Percentiles rank a stretch among this genome's conserved stretches.
phyloP scores from a whole-genome alignment of 2,797 vertebrate species.

The Sebastes itinus region DNA sequence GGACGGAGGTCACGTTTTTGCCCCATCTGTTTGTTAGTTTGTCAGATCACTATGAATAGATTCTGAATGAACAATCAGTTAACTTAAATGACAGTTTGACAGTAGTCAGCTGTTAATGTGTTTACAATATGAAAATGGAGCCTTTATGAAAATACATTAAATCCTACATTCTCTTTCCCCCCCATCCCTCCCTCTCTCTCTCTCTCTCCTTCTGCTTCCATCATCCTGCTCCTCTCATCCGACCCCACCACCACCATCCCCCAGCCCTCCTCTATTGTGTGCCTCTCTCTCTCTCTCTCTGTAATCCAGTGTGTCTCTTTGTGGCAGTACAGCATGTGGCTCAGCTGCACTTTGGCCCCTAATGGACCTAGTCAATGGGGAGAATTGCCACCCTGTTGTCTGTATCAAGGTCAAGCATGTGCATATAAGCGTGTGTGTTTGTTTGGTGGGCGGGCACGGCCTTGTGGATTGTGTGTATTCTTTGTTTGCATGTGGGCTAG shows the following conservation, averaged over 20 bases:
- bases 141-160: conserved; percentile 23
- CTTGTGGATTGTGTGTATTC: neutral
- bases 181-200: neutral
- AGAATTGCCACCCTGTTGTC: conserved; percentile 53
- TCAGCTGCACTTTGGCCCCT: conserved; percentile 67
- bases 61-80: neutral
- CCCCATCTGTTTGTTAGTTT: neutral
- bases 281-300: conserved; percentile 30
- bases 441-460: neutral
- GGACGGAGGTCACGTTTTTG: neutral
- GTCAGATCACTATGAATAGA: neutral
- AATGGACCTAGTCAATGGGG: conserved; percentile 71
- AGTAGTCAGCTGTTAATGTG: neutral
- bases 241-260: neutral
- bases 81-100: neutral
- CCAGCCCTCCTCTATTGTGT: conserved; percentile 26
- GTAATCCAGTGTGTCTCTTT: conserved; percentile 60
- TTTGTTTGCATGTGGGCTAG: conserved; percentile 1
- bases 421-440: neutral
- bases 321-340: conserved; percentile 54
- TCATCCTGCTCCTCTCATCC: conserved; percentile 1
- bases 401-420: conserved; percentile 75
- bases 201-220: conserved; percentile 26
- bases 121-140: neutral
- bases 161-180: neutral